Conservation (phyloP, 2,797 vertebrate species). For the Anableps anableps region DNA sequence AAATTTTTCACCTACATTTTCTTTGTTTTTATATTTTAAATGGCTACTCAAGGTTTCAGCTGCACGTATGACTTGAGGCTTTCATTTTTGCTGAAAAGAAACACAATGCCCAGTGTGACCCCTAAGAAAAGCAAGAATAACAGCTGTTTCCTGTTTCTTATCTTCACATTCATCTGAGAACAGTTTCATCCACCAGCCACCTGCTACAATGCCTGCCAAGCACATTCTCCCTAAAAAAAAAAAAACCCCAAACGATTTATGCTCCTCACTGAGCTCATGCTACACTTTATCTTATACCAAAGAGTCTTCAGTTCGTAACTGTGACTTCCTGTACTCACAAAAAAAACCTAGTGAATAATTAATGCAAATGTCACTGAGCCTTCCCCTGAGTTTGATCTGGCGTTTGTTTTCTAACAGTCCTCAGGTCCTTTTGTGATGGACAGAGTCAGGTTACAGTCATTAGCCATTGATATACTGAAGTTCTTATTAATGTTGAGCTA, state of each 20-base stretch:
- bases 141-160: constrained; percentile 33
- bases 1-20: constrained; percentile 11
- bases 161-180: constrained; percentile 23
- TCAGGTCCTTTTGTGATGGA: constrained; percentile 56
- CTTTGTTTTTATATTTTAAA: neutral
- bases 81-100: constrained; percentile 35
- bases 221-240: constrained; percentile 15
- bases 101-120: constrained; percentile 28
- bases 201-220: constrained; percentile 45
- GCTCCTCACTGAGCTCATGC: constrained; percentile 20
- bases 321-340: constrained; percentile 16
- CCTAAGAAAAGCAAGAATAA: constrained; percentile 29
- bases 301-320: constrained; percentile 7
- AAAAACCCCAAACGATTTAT: neutral
- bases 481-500: neutral
- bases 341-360: constrained; percentile 13
- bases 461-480: constrained; percentile 13
- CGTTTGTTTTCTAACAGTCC: constrained; percentile 64
- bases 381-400: constrained; percentile 64
- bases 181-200: constrained; percentile 44
- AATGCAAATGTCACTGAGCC: constrained; percentile 23
- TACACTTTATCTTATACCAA: constrained; percentile 9
- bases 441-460: constrained; percentile 43
- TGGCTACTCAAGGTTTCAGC: constrained; percentile 43
- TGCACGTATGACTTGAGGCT: constrained; percentile 45